Evolutionary conservation across 1,140 invertebrate genomes (phyloP).

Genomic region (Aphaenogaster floridana): DNA sequence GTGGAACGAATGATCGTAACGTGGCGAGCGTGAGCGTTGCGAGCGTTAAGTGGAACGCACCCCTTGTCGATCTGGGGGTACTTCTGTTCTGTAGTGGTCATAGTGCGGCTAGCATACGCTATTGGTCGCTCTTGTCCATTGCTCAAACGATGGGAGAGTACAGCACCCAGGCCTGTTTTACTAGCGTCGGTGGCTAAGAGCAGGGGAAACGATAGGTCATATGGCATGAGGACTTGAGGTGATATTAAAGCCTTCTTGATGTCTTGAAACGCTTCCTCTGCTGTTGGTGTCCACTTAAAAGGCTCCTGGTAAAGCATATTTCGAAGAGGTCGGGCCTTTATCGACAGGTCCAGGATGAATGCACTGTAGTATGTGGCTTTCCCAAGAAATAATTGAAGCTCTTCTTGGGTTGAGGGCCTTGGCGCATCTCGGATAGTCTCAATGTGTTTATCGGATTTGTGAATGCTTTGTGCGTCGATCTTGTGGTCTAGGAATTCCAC

Average conservation of each 20-base stretch:
- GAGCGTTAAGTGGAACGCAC: no score
- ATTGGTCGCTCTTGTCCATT: neutral
- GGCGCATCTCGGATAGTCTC: constrained; percentile 45
- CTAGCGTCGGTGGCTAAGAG: neutral
- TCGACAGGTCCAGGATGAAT: neutral
- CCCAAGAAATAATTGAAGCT: neutral
- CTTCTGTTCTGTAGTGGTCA: neutral
- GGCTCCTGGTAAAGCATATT: constrained; percentile 52
- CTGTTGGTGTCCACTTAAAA: constrained; percentile 78
- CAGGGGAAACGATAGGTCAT: neutral
- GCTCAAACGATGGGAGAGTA: neutral
- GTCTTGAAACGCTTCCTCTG: neutral
- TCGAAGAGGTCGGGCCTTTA: neutral
- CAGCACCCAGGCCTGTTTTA: neutral
- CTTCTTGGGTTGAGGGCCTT: constrained; percentile 39
- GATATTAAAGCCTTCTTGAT: neutral
- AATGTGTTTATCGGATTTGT: constrained; percentile 16
- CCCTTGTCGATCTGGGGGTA: neutral
- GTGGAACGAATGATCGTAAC: no score
- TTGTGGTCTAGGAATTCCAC: no score
- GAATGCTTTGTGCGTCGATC: neutral
- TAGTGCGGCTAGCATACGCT: neutral
- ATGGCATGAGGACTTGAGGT: neutral
- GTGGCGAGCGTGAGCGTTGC: no score
- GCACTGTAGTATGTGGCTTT: neutral